Evolutionary conservation across 2,113 vertebrate species (phyloP), one percentile per base, ranked within the genome.

Genomic region (Microcebus murinus): DNA sequence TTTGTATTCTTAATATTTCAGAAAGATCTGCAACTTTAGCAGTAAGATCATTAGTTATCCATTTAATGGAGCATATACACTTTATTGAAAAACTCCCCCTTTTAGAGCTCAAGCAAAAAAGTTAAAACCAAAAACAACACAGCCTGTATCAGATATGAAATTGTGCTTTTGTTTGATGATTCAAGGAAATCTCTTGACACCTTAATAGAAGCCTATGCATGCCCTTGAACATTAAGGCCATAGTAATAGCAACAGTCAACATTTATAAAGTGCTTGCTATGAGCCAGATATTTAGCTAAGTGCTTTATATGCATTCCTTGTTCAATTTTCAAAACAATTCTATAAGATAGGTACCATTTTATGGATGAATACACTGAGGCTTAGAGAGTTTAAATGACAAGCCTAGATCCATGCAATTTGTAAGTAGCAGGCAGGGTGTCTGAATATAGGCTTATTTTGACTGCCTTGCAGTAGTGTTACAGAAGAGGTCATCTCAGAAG

Each of bases 1-100:
- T 92, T 67, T 82, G 20, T 76, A 48, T 67, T 92, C n/a, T 80
- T 92, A 80, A 94, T 73, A 23, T 91, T 14, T 73, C 21, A 91
- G 87, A 83, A 96, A 87, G 23, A 83, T 55, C 57, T 90, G 17
- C n/a, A 91, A 29, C 17, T 65, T n/a, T 25, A 67, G 23, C 13
- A 91, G 29, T 67, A 65, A 81, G 68, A 80, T 81, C 27, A 39
- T 73, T 85, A 55, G 21, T 36, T 92, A 42, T 70, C 59, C 89
- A 67, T 89, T 95, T 96, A 63, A 82, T 39, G 31, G 42, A 77
- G 29, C 9, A 34, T 59, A 86, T 23, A 27, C 17, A 61, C 13
- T 4, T 83, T 87, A 39, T 73, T 86, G 31, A 89, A 85, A 70
- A n/a, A 4, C n/a, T 80, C 5, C 39, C 27, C 2, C 10, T 81